Conservation (phyloP, 2,888 invertebrate species). For the Pristionchus mayeri region DNA sequence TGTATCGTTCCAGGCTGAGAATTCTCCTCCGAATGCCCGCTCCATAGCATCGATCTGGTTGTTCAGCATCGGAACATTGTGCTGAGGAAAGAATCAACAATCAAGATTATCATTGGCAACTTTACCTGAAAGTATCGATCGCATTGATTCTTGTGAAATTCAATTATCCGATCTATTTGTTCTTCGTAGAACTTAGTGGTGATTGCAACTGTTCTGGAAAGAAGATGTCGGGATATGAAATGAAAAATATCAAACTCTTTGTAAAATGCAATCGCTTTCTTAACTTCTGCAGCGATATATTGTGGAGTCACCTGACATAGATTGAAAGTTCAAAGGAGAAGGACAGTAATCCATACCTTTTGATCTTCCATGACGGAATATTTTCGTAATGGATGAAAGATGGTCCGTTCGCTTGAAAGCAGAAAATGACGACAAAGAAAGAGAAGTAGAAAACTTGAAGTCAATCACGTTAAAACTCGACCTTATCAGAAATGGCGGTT, state of each 20-base stretch:
- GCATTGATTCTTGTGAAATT: constrained; percentile 2
- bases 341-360: too few relatives aligned
- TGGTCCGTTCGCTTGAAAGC: too few relatives aligned
- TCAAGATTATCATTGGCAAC: neutral
- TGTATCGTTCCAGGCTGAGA: neutral
- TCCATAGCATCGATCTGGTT: neutral
- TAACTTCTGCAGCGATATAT: neutral
- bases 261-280: neutral
- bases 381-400: too few relatives aligned
- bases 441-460: too few relatives aligned
- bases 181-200: neutral
- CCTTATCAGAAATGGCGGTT: too few relatives aligned
- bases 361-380: too few relatives aligned
- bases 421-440: too few relatives aligned
- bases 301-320: neutral
- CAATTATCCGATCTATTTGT: neutral
- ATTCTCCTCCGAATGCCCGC: neutral
- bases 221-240: neutral
- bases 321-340: too few relatives aligned
- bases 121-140: neutral
- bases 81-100: neutral
- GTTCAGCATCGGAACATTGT: neutral
- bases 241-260: neutral
- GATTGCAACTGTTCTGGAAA: neutral
- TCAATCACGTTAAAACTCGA: too few relatives aligned